Evolutionary conservation across 2,888 invertebrate species (phyloP), one percentile per base, ranked within the genome.

Genomic region (Hesperia comma): DNA sequence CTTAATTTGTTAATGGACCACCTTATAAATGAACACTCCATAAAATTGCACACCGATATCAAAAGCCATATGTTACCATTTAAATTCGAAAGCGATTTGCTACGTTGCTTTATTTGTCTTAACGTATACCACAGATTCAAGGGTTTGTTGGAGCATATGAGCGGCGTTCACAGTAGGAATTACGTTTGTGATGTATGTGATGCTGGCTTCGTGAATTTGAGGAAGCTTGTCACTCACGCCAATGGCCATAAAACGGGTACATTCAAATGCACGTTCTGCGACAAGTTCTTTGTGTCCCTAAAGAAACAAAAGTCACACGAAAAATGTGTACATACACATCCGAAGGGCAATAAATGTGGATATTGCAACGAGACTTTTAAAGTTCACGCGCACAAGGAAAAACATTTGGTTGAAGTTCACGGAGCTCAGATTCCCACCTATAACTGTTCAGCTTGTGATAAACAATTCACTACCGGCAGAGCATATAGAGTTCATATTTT

Each of bases 51-150:
- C 37, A 78, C 79, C 40, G 83, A 86, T 60, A 79, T 90, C 3
- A 87, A 87, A 60, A 88, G 84, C 68, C 86, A 87, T 57, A 83
- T 90, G 8, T 77, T 88, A 41, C 77, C 79, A 0, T 80, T 80
- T 62, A 77, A 75, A 53, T 80, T 81, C 54, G 70, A 75, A 0
- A 70, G 69, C 1, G 76, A 79, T 0, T 66, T 67, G 0, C 62
- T 84, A 0, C 74, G 74, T 33, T 86, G 86, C 62, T 79, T 75
- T 17, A 68, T 82, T 0, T 87, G 87, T 62, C 53, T 61, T 0
- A 74, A 73, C 21, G 70, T 69, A 6, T 81, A 75, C 62, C 70
- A 69, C 5, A 74, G 70, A 5, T 81, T 81, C 61, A 80, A 77
- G 62, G 69, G 71, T 26, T 69, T 81, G 6, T 66, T 73, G 8